phyloP scores from a whole-genome alignment of 2,888 invertebrate genomes.

The Scotopteryx bipunctaria region DNA sequence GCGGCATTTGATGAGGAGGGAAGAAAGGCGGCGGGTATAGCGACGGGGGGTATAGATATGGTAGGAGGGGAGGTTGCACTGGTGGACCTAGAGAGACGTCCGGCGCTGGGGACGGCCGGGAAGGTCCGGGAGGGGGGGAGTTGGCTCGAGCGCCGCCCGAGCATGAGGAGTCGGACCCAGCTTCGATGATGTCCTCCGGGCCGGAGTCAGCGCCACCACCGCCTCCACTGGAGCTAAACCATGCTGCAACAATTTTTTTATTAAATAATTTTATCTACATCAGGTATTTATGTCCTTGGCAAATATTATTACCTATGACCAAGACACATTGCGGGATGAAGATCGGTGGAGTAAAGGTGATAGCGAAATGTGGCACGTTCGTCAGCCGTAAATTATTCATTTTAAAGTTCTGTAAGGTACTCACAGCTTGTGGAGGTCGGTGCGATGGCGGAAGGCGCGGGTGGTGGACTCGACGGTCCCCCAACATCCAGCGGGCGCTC shows the following conservation, averaged over 20 bases:
- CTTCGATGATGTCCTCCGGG: slow-evolving; percentile 86
- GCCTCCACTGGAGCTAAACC: slow-evolving; percentile 86
- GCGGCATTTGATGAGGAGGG: slow-evolving; percentile 90
- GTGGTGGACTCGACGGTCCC: slow-evolving; percentile 92
- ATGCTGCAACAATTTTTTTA: slow-evolving; percentile 78
- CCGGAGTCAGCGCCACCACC: slow-evolving; percentile 79
- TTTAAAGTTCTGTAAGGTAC: slow-evolving; percentile 41
- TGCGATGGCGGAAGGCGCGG: slow-evolving; percentile 80
- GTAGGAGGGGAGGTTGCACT: slow-evolving; percentile 95
- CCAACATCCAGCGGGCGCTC: slow-evolving; percentile 94
- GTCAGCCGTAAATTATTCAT: too few species aligned
- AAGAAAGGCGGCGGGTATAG: slow-evolving; percentile 91
- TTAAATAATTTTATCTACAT: too few species aligned
- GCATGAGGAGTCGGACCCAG: slow-evolving; percentile 89
- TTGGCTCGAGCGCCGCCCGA: slow-evolving; percentile 85
- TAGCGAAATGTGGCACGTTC: too few species aligned
- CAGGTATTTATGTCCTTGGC: too few species aligned
- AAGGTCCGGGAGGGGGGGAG: slow-evolving; percentile 83
- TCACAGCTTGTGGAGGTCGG: slow-evolving; percentile 59
- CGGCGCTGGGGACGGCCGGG: slow-evolving; percentile 90
- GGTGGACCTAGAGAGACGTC: slow-evolving; percentile 97
- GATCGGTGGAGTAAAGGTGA: too few species aligned
- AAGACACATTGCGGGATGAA: too few species aligned
- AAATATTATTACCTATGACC: too few species aligned
- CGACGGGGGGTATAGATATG: slow-evolving; percentile 96